These are phyloP conservation scores for Brachyalestes nurse DNA, from an alignment of 2,797 vertebrate genomes.

Conservation along the genomic window DNA sequence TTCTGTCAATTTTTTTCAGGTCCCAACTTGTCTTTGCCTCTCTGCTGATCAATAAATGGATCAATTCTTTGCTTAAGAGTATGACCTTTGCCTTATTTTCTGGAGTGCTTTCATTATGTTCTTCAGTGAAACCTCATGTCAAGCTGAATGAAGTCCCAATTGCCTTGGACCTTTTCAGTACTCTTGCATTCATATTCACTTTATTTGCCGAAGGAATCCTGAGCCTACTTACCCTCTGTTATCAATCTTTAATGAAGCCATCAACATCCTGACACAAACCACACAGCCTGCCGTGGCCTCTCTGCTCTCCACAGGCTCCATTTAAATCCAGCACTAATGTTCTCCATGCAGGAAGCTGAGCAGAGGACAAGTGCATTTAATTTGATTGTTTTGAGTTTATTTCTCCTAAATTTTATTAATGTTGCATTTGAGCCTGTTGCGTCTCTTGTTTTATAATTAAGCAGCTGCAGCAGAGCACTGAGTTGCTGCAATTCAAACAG, in stretches of 20 bases:
- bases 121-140: constrained; percentile 11
- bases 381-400: constrained; percentile 57
- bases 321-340: constrained; percentile 50
- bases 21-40: neutral
- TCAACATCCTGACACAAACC: constrained; percentile 54
- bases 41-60: neutral
- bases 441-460: constrained; percentile 29
- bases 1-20: neutral
- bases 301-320: constrained; percentile 48
- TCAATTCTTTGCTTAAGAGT: constrained; percentile 2
- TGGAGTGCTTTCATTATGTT: constrained; percentile 17
- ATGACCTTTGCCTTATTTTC: constrained; percentile 8
- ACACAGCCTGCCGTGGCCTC: constrained; percentile 53
- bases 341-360: constrained; percentile 52
- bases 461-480: constrained; percentile 33
- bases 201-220: constrained; percentile 32
- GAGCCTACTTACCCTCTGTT: constrained; percentile 41
- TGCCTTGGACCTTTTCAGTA: constrained; percentile 17
- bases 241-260: constrained; percentile 53
- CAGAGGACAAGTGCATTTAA: constrained; percentile 55
- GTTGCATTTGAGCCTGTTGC: constrained; percentile 48
- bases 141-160: constrained; percentile 16
- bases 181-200: constrained; percentile 50
- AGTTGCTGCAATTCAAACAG: constrained; percentile 33
- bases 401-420: constrained; percentile 59